Conservation (phyloP, 2,797 vertebrate species). For the Podarcis siculus region DNA sequence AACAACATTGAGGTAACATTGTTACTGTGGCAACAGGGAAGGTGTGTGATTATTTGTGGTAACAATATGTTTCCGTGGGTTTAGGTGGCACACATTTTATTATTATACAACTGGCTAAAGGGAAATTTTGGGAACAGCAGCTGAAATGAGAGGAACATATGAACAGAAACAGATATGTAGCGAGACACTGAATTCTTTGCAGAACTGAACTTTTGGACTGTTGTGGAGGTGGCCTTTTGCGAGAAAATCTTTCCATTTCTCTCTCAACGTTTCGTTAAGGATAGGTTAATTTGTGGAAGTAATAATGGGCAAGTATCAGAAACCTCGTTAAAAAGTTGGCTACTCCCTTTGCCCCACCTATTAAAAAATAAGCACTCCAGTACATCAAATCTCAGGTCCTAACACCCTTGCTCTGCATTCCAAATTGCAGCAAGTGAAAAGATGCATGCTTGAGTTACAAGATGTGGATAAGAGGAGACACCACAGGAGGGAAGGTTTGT, state of each 20-base stretch:
- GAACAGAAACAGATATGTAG: background rate
- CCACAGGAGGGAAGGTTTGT: background rate
- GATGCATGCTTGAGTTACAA: background rate
- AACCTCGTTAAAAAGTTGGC: background rate
- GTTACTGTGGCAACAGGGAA: background rate
- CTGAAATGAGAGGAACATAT: background rate
- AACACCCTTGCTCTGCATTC: background rate
- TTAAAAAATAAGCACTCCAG: background rate
- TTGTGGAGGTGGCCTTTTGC: background rate
- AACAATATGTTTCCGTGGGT: background rate
- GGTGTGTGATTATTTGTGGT: background rate
- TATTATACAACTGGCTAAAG: background rate
- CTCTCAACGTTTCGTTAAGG: background rate
- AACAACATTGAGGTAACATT: background rate
- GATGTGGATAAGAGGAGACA: background rate
- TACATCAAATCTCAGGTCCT: background rate
- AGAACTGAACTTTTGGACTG: background rate
- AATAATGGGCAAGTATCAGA: background rate
- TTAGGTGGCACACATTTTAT: background rate
- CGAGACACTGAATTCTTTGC: background rate
- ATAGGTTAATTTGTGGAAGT: background rate
- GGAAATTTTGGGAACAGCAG: background rate
- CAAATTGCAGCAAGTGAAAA: background rate
- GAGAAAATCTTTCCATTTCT: background rate
- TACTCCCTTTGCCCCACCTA: too few species aligned